Evolutionary conservation across 2,113 vertebrate species (phyloP), one percentile per base, ranked within the genome.

Genomic region (Candoia aspera): DNA sequence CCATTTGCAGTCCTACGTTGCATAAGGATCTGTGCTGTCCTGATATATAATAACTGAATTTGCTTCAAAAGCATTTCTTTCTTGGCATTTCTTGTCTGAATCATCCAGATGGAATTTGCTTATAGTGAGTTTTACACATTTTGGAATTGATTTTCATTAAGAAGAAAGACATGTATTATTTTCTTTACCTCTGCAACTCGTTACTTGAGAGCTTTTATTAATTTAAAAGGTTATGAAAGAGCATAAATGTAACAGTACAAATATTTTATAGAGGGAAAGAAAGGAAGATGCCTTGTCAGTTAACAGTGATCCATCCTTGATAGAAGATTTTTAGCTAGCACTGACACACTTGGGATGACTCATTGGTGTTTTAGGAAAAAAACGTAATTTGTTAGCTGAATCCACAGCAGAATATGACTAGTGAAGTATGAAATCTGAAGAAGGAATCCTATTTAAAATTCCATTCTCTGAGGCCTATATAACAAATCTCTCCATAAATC

Each of bases 91-190:
- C 84, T 96, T 91, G 84, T 90, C 68, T 59, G 62, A 94, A 49
- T 91, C 91, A 93, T 73, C 79, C 93, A 95, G 94, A 94, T 93
- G 92, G 90, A 96, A 95, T 94, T 87, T 94, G 84, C 86, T 88
- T 85, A 90, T 92, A 86, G 87, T 64, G 23, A 92, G 91, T 62
- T 42, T 90, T 90, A 83, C 73, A 90, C 90, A 89, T 93, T 91
- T 92, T 92, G 87, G 42, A 92, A 95, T 42, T 57, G 68, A 92
- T 93, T 96, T 95, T 94, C 92, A 93, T 94, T 91, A 93, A 54
- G n/a, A 93, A 90, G 29, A 94, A 93, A 95, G 93, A 1, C 73
- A 94, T 68, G 24, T 85, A 54, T 21, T 91, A 91, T 95, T 91
- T 93, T 91, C 92, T 94, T 91, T 93, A 83, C 86, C 86, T 54